Base-by-base conservation (phyloP, 2,888 invertebrate genomes). In the Tinea semifulvella region DNA sequence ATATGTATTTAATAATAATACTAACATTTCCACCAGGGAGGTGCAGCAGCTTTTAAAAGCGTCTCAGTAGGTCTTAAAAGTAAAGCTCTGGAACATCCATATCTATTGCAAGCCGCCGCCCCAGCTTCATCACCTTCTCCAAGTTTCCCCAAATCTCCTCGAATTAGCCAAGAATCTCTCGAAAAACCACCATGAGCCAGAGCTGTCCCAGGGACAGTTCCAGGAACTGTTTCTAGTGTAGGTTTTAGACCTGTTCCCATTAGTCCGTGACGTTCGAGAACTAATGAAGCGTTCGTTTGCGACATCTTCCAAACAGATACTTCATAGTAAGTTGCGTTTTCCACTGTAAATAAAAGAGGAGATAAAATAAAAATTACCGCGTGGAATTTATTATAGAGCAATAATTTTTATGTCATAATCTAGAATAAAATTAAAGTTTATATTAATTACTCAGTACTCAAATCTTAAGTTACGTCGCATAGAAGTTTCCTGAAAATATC, bases 271-370 rank as follows among this genome's bases (percentile, higher is more conserved):
- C 69, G 61, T 35, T 74, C 72, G 1, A 77, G 60, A 1, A 74
- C 54, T 20, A 79, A 51, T 0, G 80, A 76, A 0, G 75, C 60
- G 51, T 80, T 80, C 3, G 68, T 68, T 0, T 67, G 66, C 0
- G 80, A 76, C 62, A 77, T 65, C 19, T 76, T 61, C 77, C 79
- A 79, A 0, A 80, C 69, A 1, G 76, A 70, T 0, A 77, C 68
- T 52, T 79, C 79, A 56, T 80, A 79, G 57, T 79, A 70, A 0
- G 80, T 76, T 16, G 80, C 80, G 50, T 80, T 79, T 52, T 79
- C 79, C 40, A 79, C 80, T 80, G 61, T 2, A 54, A 56, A 14
- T 22, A n/a, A n/a, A n/a, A n/a, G n/a, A n/a, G n/a, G n/a, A n/a
- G n/a, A n/a, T n/a, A n/a, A n/a, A n/a, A n/a, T n/a, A n/a, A n/a